Evolutionary conservation across 1,140 invertebrate species (phyloP).

Genomic region (Trichonephila clavipes): DNA sequence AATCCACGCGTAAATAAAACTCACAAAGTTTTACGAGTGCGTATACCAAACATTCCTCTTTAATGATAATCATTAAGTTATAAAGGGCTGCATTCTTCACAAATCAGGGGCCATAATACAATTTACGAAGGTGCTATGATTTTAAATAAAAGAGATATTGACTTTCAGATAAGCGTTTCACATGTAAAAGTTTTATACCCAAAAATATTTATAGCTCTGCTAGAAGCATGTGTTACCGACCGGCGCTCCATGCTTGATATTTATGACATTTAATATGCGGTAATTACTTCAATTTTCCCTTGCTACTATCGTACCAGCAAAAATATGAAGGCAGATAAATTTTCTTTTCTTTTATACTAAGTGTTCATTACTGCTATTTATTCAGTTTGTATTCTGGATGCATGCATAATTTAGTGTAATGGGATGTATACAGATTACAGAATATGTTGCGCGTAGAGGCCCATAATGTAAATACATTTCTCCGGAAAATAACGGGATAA

Average conservation of each 20-base stretch:
- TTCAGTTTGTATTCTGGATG: not conserved
- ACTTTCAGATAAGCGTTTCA: conserved; percentile 3
- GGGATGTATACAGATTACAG: not conserved
- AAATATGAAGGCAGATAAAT: conserved; percentile 12
- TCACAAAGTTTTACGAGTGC: not conserved
- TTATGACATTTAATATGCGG: conserved; percentile 35
- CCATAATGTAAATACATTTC: not conserved
- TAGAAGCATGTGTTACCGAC: not conserved
- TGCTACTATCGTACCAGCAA: not conserved
- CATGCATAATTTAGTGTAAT: not conserved
- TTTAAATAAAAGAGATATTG: conserved; percentile 35
- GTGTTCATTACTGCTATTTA: conserved; percentile 5
- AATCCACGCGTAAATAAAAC: not conserved
- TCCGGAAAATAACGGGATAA: too few species aligned
- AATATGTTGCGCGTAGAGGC: not conserved
- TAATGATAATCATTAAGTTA: conserved; percentile 26
- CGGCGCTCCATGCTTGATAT: not conserved
- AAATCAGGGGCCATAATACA: conserved; percentile 1
- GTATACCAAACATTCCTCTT: not conserved
- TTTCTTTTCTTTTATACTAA: not conserved
- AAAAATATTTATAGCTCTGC: not conserved
- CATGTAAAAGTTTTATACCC: not conserved
- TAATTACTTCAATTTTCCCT: conserved; percentile 21
- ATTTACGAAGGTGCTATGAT: conserved; percentile 18
- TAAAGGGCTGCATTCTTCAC: not conserved